Conservation (phyloP, 2,797 vertebrate genomes). For the Hozukius guyotensis region DNA sequence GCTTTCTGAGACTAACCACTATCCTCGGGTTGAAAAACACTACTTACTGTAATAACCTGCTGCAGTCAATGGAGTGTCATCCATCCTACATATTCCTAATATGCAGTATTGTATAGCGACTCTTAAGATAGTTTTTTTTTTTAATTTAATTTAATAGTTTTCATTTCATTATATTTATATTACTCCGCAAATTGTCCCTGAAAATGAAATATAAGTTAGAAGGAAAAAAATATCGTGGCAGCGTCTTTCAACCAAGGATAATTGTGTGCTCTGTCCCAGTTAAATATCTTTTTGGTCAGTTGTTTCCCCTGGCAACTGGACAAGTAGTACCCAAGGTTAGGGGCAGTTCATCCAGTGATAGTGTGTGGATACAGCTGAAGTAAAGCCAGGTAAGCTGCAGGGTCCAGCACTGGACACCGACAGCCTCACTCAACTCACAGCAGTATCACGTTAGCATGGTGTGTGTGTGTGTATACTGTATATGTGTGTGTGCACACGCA, state of each 20-base stretch:
- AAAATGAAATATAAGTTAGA: neutral
- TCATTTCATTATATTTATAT: neutral
- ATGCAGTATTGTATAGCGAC: neutral
- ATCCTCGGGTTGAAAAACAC: neutral
- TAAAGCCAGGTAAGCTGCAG: slow-evolving; percentile 33
- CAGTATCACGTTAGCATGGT: neutral
- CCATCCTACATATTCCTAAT: too few species aligned
- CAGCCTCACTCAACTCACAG: slow-evolving; percentile 15
- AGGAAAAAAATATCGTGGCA: neutral
- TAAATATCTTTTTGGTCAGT: neutral
- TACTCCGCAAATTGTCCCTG: neutral
- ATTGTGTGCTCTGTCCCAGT: neutral
- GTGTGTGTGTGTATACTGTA: neutral
- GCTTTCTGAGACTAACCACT: neutral
- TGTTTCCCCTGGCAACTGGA: neutral
- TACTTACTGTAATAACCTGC: neutral
- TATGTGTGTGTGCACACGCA: neutral
- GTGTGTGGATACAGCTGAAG: slow-evolving; percentile 1
- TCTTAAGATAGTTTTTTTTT: neutral
- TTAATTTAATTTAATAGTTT: neutral
- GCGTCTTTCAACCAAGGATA: neutral
- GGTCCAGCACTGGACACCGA: slow-evolving; percentile 11
- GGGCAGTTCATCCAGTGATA: neutral
- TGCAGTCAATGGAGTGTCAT: too few species aligned
- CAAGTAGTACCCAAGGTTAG: neutral